These are phyloP conservation scores for Numida meleagris DNA, from an alignment of 2,113 vertebrate species.

Conservation along the genomic window DNA sequence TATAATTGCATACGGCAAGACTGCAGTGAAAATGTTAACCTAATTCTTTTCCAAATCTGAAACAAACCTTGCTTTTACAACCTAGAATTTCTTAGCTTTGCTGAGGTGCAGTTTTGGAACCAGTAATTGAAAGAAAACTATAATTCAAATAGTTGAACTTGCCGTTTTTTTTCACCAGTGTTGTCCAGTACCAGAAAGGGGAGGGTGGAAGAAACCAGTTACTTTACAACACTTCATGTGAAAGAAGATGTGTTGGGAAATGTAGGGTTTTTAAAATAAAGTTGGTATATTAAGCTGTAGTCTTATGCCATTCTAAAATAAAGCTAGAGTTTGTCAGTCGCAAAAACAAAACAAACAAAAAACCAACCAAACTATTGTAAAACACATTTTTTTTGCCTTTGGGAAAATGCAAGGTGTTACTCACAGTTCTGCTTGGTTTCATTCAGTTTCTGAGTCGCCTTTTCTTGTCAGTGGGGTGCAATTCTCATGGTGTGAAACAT, in stretches of 20 bases:
- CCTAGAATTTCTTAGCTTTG: neutral
- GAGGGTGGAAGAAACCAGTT: neutral
- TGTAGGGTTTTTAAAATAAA: neutral
- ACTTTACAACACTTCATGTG: neutral
- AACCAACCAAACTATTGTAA: neutral
- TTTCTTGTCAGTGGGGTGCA: slow-evolving; percentile 9
- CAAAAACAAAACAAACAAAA: neutral
- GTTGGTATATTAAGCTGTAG: neutral
- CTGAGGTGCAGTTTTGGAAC: neutral
- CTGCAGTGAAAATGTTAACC: neutral
- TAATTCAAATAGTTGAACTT: neutral
- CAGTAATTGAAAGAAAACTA: neutral
- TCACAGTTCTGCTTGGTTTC: slow-evolving; percentile 33
- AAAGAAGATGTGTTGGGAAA: neutral
- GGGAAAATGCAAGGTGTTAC: slow-evolving; percentile 14
- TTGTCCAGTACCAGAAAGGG: neutral
- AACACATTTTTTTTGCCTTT: neutral
- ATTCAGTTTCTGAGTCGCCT: slow-evolving; percentile 8
- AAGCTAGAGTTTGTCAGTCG: neutral
- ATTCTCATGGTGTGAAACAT: neutral
- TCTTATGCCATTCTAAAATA: slow-evolving; percentile 5
- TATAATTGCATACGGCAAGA: neutral
- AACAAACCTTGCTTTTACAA: neutral
- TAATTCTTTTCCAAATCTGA: neutral
- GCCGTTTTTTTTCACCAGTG: neutral